Evolutionary conservation across 1,140 invertebrate species (phyloP).

Genomic region (Achroia grisella): DNA sequence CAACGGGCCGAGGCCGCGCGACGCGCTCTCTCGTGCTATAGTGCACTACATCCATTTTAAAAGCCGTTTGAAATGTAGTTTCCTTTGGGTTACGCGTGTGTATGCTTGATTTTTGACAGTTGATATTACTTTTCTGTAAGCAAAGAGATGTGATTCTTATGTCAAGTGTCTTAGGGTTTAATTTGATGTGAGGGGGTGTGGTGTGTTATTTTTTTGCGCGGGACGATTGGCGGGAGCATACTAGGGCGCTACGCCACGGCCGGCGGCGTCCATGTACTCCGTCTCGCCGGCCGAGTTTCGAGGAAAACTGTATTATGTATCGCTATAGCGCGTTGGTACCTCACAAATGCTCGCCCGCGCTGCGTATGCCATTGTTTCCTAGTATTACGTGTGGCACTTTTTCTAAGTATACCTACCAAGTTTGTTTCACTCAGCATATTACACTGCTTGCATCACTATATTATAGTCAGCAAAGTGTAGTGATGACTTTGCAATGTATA

Average conservation of each 20-base stretch:
- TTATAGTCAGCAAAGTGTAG: conserved; percentile 8
- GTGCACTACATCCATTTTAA: conserved; percentile 63
- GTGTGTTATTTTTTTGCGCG: conserved; percentile 68
- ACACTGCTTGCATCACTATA: conserved; percentile 29
- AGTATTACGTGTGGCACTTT: conserved; percentile 2
- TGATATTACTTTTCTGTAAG: conserved; percentile 49
- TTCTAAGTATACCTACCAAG: background rate
- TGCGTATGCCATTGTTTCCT: conserved; percentile 16
- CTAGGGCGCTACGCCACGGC: conserved; percentile 36
- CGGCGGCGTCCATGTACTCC: conserved; percentile 34
- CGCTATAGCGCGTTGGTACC: conserved; percentile 28
- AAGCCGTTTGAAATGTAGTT: conserved; percentile 65
- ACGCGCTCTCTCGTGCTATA: conserved; percentile 47
- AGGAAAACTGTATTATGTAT: conserved; percentile 56
- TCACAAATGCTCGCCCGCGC: conserved; percentile 29
- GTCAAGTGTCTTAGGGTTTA: conserved; percentile 38
- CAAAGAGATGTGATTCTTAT: conserved; percentile 59
- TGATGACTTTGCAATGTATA: no score
- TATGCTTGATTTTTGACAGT: conserved; percentile 72
- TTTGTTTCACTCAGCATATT: conserved; percentile 7
- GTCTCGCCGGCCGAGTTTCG: conserved; percentile 43
- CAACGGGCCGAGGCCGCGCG: conserved; percentile 67
- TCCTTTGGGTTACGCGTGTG: conserved; percentile 65
- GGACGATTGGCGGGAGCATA: conserved; percentile 60
- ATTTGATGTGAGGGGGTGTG: conserved; percentile 31